phyloP scores from a whole-genome alignment of 2,888 invertebrate species.

The Druceiella hillmani region DNA sequence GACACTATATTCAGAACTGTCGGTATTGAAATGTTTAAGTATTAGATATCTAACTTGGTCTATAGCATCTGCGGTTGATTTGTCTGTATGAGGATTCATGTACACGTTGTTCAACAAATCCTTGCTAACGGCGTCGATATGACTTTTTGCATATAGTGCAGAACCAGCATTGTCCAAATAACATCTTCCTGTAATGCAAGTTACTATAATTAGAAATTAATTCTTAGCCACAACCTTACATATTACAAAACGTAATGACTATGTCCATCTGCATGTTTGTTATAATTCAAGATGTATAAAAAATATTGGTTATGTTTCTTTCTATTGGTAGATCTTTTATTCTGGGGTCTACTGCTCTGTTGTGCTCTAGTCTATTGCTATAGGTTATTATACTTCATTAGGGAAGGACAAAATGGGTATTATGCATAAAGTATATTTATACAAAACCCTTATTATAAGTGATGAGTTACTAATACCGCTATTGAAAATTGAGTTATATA shows the following conservation, averaged over 20 bases:
- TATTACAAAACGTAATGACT: not conserved
- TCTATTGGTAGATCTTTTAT: too few species aligned
- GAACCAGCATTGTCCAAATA: slow-evolving; percentile 91
- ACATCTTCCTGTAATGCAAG: slow-evolving; percentile 51
- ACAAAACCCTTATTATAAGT: too few species aligned
- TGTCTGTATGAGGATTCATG: slow-evolving; percentile 89
- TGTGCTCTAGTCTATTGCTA: too few species aligned
- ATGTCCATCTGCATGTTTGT: not conserved
- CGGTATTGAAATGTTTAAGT: slow-evolving; percentile 80
- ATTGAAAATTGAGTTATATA: too few species aligned
- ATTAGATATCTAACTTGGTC: slow-evolving; percentile 81
- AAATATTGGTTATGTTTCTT: too few species aligned
- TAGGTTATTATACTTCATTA: too few species aligned
- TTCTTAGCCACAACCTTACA: slow-evolving; percentile 2
- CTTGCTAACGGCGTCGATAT: slow-evolving; percentile 58
- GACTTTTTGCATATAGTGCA: slow-evolving; percentile 71
- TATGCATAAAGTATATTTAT: too few species aligned
- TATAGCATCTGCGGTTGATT: slow-evolving; percentile 73
- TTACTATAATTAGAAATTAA: too few species aligned
- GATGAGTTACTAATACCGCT: too few species aligned
- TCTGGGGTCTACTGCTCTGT: too few species aligned
- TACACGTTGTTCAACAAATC: slow-evolving; percentile 70
- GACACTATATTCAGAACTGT: slow-evolving; percentile 72
- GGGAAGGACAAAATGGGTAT: too few species aligned
- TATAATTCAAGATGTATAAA: not conserved